phyloP scores from a whole-genome alignment of 1,140 invertebrate species.

The Caenorhabditis brenneri region DNA sequence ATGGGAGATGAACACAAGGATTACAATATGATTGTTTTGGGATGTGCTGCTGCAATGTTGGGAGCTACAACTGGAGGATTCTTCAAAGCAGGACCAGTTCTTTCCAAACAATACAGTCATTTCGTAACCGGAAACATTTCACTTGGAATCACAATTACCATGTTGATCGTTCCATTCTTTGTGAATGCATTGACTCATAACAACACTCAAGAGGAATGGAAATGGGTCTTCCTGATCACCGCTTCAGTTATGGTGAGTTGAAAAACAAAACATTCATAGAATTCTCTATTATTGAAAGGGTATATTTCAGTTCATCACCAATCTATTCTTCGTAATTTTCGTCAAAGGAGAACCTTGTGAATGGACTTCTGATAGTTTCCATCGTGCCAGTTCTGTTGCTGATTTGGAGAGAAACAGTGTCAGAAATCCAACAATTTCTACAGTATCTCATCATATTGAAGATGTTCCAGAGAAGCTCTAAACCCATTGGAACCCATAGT shows the following conservation, averaged over 20 bases:
- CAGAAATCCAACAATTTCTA: conserved; percentile 23
- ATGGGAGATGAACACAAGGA: conserved; percentile 56
- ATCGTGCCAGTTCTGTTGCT: not conserved
- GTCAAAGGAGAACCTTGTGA: conserved; percentile 54
- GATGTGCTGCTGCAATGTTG: conserved; percentile 62
- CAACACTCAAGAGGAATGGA: conserved; percentile 66
- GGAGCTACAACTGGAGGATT: conserved; percentile 69
- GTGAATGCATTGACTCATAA: conserved; percentile 62
- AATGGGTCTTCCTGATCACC: conserved; percentile 61
- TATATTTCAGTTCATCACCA: conserved; percentile 50
- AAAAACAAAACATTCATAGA: not conserved
- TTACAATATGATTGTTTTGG: conserved; percentile 62
- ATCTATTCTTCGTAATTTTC: conserved; percentile 53
- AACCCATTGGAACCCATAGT: not conserved
- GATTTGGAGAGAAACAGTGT: not conserved
- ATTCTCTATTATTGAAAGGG: not conserved
- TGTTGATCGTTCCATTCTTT: conserved; percentile 65
- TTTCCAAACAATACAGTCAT: conserved; percentile 69
- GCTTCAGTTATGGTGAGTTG: conserved; percentile 57
- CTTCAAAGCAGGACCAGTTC: conserved; percentile 68
- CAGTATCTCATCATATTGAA: not conserved
- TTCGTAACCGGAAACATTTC: conserved; percentile 69
- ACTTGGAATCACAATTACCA: conserved; percentile 67
- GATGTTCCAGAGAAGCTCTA: conserved; percentile 3
- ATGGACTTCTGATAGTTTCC: conserved; percentile 50